Evolutionary conservation across 2,888 invertebrate genomes (phyloP), one percentile per base, ranked within the genome.

Genomic region (Andrena fulva): DNA sequence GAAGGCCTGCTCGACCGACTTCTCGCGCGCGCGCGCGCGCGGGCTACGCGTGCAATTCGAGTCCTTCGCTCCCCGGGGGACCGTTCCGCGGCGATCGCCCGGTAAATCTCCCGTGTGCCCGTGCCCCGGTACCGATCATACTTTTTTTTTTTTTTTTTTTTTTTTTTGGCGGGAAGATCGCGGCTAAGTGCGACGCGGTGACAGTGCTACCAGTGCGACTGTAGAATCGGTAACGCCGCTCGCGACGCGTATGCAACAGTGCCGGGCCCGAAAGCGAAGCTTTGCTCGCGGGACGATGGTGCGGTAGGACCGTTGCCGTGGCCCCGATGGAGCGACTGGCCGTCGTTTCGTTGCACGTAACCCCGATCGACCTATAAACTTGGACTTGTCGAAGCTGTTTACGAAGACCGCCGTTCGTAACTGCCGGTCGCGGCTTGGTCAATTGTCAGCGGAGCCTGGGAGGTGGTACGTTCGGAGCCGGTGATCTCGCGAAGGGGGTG

Each of bases 91-190:
- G 7, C 29, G 29, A 48, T 59, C 27, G 20, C 8, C 16, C 12
- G 56, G 16, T 10, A 12, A 35, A 16, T 42, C 42, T 27, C n/a
- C n/a, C 10, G 2, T n/a, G 2, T 50, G 4, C 0, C 48, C 31
- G n/a, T 60, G 2, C n/a, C 10, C 7, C 35, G n/a, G 50, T 0
- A 50, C 10, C 42, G 8, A 0, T 20, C 20, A 20, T 20, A 20
- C 0, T 20, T 20, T 20, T 20, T 20, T 20, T 20, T 20, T 20
- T 20, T 20, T 20, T 20, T 20, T 0, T 20, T 20, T 20, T 20
- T 20, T 2, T 48, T 80, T 82, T 82, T 80, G 82, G 82, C 82
- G 82, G 82, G 82, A 82, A 80, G 12, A 8, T 52, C 0, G 33
- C 5, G 27, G 35, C 29, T 10, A 50, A 72, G 78, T 80, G 80